Conservation (phyloP, 2,113 vertebrate genomes). For the Lates calcarifer region DNA sequence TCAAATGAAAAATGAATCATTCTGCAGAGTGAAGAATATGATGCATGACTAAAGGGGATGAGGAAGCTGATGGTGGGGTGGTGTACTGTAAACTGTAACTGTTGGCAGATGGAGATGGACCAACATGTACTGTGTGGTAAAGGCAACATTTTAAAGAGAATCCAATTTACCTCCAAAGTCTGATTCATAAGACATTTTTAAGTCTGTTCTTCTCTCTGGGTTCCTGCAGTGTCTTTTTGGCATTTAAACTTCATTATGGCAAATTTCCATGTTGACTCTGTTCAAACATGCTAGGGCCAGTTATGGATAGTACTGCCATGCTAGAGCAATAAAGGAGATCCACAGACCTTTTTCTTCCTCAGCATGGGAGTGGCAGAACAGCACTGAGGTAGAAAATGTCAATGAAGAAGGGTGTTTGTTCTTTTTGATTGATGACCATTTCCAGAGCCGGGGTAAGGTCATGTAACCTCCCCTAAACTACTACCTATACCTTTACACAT, state of each 20-base stretch:
- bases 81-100: conserved; percentile 41
- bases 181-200: not conserved
- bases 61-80: conserved; percentile 36
- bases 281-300: too few species aligned
- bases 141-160: not conserved
- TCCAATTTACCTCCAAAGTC: not conserved
- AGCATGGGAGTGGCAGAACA: not conserved
- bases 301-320: not conserved
- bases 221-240: not conserved
- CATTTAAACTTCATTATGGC: not conserved
- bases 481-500: not conserved
- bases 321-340: not conserved
- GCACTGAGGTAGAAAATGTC: not conserved
- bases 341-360: not conserved
- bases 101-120: conserved; percentile 24
- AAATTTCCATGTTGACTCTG: too few species aligned
- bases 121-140: not conserved
- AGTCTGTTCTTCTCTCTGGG: too few species aligned
- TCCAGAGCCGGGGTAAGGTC: not conserved
- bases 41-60: conserved; percentile 65
- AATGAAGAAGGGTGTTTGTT: not conserved
- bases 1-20: conserved; percentile 73
- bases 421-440: not conserved
- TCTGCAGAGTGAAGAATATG: conserved; percentile 55
- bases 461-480: not conserved